A percentile compares a stretch with the other conserved stretches of the same genome.
These are phyloP conservation scores for Dione vanillae DNA, from an alignment of 2,888 invertebrate species.

Conservation along the genomic window DNA sequence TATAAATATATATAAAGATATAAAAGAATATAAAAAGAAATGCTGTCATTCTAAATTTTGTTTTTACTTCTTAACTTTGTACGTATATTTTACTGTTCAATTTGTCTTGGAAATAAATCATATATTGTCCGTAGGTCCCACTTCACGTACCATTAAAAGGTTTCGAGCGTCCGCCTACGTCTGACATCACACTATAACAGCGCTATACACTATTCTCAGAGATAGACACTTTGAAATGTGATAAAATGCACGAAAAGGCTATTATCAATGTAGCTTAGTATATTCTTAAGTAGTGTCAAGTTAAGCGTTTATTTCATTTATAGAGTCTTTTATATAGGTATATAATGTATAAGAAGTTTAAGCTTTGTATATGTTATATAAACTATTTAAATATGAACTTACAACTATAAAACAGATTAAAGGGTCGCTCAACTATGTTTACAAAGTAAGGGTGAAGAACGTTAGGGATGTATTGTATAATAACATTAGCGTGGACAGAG, in stretches of 20 bases:
- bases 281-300: constrained; percentile 30
- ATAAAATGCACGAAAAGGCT: constrained; percentile 48
- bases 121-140: constrained; percentile 30
- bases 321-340: too few relatives aligned
- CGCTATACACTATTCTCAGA: constrained; percentile 34
- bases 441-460: background rate
- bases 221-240: constrained; percentile 45
- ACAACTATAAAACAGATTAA: background rate
- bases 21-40: background rate
- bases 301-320: constrained; percentile 6
- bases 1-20: too few relatives aligned
- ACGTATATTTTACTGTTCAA: constrained; percentile 15
- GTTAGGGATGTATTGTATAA: background rate
- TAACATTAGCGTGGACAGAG: background rate
- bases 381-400: background rate
- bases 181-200: constrained; percentile 48
- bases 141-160: constrained; percentile 45
- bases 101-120: constrained; percentile 30
- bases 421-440: constrained; percentile 2
- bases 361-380: background rate
- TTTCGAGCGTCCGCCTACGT: constrained; percentile 44
- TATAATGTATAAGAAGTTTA: background rate
- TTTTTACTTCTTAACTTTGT: background rate
- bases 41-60: background rate
- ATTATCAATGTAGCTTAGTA: constrained; percentile 37